Evolutionary conservation across 1,140 invertebrate genomes (phyloP).

Genomic region (Drosophila ambigua): DNA sequence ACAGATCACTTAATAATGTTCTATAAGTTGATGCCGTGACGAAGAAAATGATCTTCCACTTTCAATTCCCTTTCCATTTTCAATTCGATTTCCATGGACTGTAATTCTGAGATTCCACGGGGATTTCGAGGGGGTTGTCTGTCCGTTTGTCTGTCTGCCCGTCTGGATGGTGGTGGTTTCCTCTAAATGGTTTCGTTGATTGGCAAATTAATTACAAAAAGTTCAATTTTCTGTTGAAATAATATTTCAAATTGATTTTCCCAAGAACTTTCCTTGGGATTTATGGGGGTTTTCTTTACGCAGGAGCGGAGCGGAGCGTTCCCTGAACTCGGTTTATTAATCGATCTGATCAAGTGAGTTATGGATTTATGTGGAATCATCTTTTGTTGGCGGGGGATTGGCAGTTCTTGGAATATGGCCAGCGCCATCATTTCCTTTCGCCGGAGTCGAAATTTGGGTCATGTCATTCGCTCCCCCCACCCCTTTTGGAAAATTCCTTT

Average conservation of each 20-base stretch:
- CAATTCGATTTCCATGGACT: conserved; percentile 4
- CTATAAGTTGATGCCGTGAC: conserved; percentile 69
- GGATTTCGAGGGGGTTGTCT: conserved; percentile 12
- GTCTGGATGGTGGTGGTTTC: conserved; percentile 17
- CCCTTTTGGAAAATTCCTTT: conserved; percentile 1
- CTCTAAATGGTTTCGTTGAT: conserved; percentile 46
- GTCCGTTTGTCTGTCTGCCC: neutral
- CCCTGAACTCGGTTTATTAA: conserved; percentile 51
- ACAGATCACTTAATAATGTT: conserved; percentile 69
- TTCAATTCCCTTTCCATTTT: too few relatives aligned
- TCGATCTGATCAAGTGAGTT: conserved; percentile 25
- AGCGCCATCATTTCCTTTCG: neutral
- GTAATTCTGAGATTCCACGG: neutral
- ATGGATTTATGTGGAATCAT: conserved; percentile 10
- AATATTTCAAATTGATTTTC: conserved; percentile 43
- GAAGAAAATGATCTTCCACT: conserved; percentile 14
- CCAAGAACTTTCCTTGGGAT: conserved; percentile 2
- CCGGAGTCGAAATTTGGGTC: neutral
- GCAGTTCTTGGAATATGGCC: conserved; percentile 11
- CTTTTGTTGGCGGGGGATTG: too few relatives aligned
- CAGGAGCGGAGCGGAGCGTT: conserved; percentile 2
- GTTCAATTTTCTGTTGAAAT: conserved; percentile 44
- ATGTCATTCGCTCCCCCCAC: neutral
- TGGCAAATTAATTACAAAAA: conserved; percentile 55
- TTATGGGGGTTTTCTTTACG: conserved; percentile 13